Base-by-base conservation (phyloP, 1,140 invertebrate genomes). In the Diorhabda carinulata region DNA sequence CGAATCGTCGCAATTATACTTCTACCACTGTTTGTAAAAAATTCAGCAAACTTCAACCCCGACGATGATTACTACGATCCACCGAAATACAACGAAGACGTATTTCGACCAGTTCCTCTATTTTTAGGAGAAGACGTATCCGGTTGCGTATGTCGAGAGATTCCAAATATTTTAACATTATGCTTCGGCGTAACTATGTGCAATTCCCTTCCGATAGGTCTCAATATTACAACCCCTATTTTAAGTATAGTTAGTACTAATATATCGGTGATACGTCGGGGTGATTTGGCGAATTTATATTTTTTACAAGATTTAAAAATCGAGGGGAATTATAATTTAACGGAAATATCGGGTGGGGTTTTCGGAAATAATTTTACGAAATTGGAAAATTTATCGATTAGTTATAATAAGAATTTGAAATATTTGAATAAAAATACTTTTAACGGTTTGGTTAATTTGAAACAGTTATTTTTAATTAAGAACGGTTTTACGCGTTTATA, bases 311-410 rank as follows among this genome's bases (percentile, higher is more conserved):
- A 63, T 8, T 68, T 80, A 8, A 64, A 72, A 61, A 66, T 80
- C 44, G 77, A 80, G 47, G 73, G 69, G 0, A 80, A 80, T 61
- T 73, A 69, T 57, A 68, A 75, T n/a, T 67, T 80, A 52, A 60
- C 43, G 7, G 43, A 45, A 4, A 78, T 80, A 60, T 57, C 69
- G 62, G 61, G 72, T 2, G 71, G 75, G 4, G 66, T 67, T 47
- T 80, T 80, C 64, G 25, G 70, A 10, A 68, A 78, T 43, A 70
- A 78, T 47, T 74, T 80, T 71, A 65, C 71, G 5, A 77, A 73
- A 5, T 60, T 80, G n/a, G 66, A 45, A 2, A 77, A 74, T 69
- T 64, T 80, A 25, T 74, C 74, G 2, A 77, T 80, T 57, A 73
- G 74, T 4, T 77, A 71, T 57, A 80, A 79, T 71, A 63, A 65